These are phyloP conservation scores for Leuctra nigra DNA, from an alignment of 2,888 invertebrate genomes.

Conservation along the genomic window DNA sequence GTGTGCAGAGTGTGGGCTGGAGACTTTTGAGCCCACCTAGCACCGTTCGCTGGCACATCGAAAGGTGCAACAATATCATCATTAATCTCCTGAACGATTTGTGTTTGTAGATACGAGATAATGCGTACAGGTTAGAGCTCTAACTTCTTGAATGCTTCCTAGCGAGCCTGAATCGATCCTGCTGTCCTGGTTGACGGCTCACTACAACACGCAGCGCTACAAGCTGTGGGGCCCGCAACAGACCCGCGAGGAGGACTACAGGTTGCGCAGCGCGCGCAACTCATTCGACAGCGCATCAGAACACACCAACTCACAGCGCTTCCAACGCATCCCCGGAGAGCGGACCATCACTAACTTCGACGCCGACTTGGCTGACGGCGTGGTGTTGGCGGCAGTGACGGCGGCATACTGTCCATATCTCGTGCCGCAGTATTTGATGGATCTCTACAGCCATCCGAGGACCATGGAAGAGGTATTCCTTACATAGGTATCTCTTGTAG, in stretches of 20 bases:
- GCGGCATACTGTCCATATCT: slow-evolving; percentile 54
- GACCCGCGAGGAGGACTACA: not conserved
- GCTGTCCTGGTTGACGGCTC: slow-evolving; percentile 41
- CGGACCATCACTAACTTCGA: slow-evolving; percentile 42
- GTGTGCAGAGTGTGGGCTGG: too few relatives aligned
- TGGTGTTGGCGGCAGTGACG: slow-evolving; percentile 49
- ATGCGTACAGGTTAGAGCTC: too few relatives aligned
- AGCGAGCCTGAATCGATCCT: slow-evolving; percentile 36
- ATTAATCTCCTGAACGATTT: too few relatives aligned
- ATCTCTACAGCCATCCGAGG: slow-evolving; percentile 42
- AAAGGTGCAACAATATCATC: too few relatives aligned
- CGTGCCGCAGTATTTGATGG: slow-evolving; percentile 41
- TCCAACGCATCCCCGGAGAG: not conserved
- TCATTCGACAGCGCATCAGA: not conserved
- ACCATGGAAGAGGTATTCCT: slow-evolving; percentile 39
- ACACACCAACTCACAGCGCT: not conserved
- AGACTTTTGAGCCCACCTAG: too few relatives aligned
- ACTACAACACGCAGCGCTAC: slow-evolving; percentile 39
- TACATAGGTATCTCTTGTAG: too few relatives aligned
- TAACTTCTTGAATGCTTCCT: not conserved
- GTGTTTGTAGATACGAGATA: too few relatives aligned
- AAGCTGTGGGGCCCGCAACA: slow-evolving; percentile 37
- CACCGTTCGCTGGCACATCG: too few relatives aligned
- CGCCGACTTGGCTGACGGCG: slow-evolving; percentile 47
- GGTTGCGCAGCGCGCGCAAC: not conserved